A percentile compares a stretch with the other conserved stretches of the same genome.
These are phyloP conservation scores for Myotis lucifugus DNA, from an alignment of 2,113 vertebrate genomes.

Conservation along the genomic window DNA sequence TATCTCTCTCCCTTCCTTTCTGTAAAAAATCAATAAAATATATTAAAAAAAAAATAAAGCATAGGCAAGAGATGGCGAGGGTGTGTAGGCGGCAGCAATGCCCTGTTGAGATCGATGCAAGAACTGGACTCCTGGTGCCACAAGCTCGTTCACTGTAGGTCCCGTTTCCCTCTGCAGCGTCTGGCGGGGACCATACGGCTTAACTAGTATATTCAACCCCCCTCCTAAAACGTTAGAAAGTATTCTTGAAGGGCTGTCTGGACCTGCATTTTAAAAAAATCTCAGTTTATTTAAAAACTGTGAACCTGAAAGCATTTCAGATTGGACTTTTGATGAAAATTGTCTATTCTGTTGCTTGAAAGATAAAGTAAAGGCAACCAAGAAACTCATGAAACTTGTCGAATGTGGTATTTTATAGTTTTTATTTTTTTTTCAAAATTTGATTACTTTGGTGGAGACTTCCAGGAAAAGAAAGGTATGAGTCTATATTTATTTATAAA, in stretches of 20 bases:
- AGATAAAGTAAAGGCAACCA: slow-evolving; percentile 98
- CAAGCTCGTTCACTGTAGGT: too few relatives aligned
- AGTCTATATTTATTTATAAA: not conserved
- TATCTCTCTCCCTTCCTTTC: too few relatives aligned
- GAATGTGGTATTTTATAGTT: not conserved
- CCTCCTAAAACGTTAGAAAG: slow-evolving; percentile 91
- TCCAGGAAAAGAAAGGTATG: not conserved
- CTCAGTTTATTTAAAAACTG: slow-evolving; percentile 94
- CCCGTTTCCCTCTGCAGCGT: too few relatives aligned
- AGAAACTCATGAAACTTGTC: slow-evolving; percentile 59
- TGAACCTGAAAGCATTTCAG: slow-evolving; percentile 93
- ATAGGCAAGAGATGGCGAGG: not conserved
- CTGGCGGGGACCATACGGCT: too few relatives aligned
- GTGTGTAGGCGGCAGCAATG: too few relatives aligned
- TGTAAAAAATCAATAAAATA: too few relatives aligned
- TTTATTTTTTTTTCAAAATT: not conserved
- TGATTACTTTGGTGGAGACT: slow-evolving; percentile 13
- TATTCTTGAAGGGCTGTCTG: slow-evolving; percentile 95
- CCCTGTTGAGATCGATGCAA: too few relatives aligned
- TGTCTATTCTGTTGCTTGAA: slow-evolving; percentile 99
- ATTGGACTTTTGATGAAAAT: slow-evolving; percentile 99
- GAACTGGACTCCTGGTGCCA: too few relatives aligned
- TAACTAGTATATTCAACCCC: too few relatives aligned
- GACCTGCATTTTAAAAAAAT: slow-evolving; percentile 93
- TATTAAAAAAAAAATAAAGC: slow-evolving; percentile 31